Conservation (phyloP, 2,797 vertebrate genomes). For the Clamator glandarius region DNA sequence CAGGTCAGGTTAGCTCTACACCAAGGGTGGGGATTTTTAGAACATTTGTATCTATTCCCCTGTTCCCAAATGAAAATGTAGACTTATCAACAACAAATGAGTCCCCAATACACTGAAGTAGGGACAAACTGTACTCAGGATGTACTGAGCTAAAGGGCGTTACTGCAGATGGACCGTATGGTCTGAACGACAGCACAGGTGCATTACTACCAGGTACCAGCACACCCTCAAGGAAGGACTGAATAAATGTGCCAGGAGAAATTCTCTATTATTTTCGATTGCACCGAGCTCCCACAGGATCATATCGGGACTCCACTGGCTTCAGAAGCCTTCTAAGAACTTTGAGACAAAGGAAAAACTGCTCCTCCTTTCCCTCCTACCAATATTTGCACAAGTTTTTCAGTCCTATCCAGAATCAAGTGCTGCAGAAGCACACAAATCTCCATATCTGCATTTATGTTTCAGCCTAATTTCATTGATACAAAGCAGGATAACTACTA, state of each 20-base stretch:
- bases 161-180: not conserved
- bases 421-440: not conserved
- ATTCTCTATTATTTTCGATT: not conserved
- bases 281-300: not conserved
- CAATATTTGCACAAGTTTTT: not conserved
- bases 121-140: not conserved
- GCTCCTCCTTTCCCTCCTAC: not conserved
- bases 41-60: not conserved
- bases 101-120: no score
- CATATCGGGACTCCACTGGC: not conserved
- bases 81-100: not conserved
- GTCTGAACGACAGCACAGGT: rapidly evolving
- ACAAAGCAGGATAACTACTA: not conserved
- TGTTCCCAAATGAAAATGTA: not conserved
- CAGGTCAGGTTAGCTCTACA: not conserved
- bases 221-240: not conserved
- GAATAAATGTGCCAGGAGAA: not conserved
- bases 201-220: not conserved
- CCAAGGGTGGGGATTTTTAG: not conserved
- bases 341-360: not conserved
- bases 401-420: not conserved
- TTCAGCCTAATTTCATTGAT: not conserved
- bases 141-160: not conserved
- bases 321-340: not conserved
- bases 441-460: not conserved